Base-by-base conservation (phyloP, 2,113 vertebrate species). In the Aviceda subcristata region DNA sequence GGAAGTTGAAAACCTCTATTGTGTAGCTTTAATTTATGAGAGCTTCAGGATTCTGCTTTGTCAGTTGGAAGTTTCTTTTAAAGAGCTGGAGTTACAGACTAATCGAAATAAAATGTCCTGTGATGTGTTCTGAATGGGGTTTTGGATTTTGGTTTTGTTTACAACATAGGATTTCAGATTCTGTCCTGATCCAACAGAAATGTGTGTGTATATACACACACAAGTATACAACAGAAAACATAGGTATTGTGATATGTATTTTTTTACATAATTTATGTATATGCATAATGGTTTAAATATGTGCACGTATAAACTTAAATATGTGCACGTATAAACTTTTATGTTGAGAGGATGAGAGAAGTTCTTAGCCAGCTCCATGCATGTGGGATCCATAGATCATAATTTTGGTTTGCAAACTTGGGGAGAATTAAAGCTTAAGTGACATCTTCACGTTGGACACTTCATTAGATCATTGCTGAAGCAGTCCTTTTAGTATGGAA, bases 301-400 rank as follows among this genome's bases (percentile, higher is more conserved):
- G 5, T n/a, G 43, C 32, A 12, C 0, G 0, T 15, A 5, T 57
- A 21, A 9, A 46, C 24, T n/a, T 30, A 1, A 50, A 3, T 7
- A 1, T 39, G 5, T n/a, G 43, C 32, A 12, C 0, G 0, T 15
- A 5, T 57, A 21, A 9, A 46, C 24, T n/a, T 30, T 22, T 26
- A 1, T 4, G 36, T 23, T 15, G 43, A 43, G 46, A 27, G 34
- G 20, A 7, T 50, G 59, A 72, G 63, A 11, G 8, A 51, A 46
- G 2, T 34, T 13, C 53, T 41, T 6, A 32, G 27, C 20, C 51
- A 67, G 53, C 68, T 50, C n/a, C 34, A 15, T 29, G 38, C 27
- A 19, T 0, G 1, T 19, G 12, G 46, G 17, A 45, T 30, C 71
- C 45, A 4, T 5, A 55, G 46, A 9, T 39, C 32, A 23, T 14